A percentile compares a stretch with the other conserved stretches of the same genome.
These are phyloP conservation scores for Myioborus melanocephalus DNA, from an alignment of 2,797 vertebrate species.

Conservation along the genomic window DNA sequence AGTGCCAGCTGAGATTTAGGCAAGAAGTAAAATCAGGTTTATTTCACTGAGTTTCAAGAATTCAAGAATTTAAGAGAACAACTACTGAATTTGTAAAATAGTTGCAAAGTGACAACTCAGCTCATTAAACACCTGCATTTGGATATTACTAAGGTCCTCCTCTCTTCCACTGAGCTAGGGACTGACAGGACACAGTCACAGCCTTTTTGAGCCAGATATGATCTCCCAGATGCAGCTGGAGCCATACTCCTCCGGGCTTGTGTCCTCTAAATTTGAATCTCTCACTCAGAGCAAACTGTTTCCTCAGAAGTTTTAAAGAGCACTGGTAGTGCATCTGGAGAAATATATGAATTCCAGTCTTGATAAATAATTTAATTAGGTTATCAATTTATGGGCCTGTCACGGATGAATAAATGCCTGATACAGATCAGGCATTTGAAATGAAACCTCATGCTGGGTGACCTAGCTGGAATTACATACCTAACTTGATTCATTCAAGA, in stretches of 20 bases:
- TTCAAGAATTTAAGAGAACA: neutral
- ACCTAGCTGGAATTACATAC: neutral
- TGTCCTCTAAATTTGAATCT: neutral
- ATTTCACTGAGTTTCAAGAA: neutral
- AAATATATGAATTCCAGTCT: neutral
- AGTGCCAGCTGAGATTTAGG: neutral
- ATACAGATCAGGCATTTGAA: neutral
- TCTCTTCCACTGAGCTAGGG: neutral
- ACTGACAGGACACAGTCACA: neutral
- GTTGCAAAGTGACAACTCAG: neutral
- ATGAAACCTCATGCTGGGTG: neutral
- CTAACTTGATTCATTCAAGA: neutral
- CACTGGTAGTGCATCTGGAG: rapidly evolving
- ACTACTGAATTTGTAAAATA: neutral
- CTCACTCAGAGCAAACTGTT: neutral
- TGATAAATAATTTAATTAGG: neutral
- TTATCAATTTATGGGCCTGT: neutral
- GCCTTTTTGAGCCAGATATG: neutral
- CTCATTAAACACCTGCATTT: neutral
- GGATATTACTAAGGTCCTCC: neutral
- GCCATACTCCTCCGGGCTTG: neutral
- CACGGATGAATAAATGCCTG: neutral
- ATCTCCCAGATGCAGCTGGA: neutral
- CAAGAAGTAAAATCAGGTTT: neutral
- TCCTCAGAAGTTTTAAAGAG: neutral